phyloP scores from a whole-genome alignment of 2,888 invertebrate species.

The Lasioglossum malachurum region DNA sequence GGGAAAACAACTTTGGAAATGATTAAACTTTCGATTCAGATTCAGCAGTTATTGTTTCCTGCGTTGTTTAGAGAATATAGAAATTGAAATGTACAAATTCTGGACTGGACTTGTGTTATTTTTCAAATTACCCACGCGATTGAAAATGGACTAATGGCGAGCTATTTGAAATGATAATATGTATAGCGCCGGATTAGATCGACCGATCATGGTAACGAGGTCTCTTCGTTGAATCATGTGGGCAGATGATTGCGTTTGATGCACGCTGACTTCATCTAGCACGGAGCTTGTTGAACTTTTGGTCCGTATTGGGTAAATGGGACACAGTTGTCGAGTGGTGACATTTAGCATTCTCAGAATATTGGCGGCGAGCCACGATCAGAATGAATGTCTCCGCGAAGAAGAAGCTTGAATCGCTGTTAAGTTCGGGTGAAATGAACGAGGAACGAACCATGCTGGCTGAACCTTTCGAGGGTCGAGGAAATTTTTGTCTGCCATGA shows the following conservation, averaged over 20 bases:
- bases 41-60: too few species aligned
- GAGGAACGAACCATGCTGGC: not conserved
- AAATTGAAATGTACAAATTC: not conserved
- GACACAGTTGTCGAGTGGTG: not conserved
- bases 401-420: not conserved
- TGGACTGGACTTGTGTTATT: not conserved
- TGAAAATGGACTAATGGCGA: not conserved
- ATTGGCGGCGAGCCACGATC: slow-evolving; percentile 5
- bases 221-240: not conserved
- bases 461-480: not conserved
- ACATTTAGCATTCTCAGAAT: slow-evolving; percentile 10
- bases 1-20: not conserved
- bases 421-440: not conserved
- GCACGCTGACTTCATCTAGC: slow-evolving; percentile 4
- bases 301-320: not conserved
- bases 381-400: not conserved
- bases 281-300: slow-evolving; percentile 9
- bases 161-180: not conserved
- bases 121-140: not conserved
- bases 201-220: slow-evolving; percentile 1
- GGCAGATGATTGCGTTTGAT: slow-evolving; percentile 12
- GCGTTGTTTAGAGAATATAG: not conserved
- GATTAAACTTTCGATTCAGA: too few species aligned
- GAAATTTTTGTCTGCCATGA: not conserved
- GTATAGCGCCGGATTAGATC: not conserved